Evolutionary conservation across 23 tunicate species (phyloP).

Genomic region (Styela plicata): DNA sequence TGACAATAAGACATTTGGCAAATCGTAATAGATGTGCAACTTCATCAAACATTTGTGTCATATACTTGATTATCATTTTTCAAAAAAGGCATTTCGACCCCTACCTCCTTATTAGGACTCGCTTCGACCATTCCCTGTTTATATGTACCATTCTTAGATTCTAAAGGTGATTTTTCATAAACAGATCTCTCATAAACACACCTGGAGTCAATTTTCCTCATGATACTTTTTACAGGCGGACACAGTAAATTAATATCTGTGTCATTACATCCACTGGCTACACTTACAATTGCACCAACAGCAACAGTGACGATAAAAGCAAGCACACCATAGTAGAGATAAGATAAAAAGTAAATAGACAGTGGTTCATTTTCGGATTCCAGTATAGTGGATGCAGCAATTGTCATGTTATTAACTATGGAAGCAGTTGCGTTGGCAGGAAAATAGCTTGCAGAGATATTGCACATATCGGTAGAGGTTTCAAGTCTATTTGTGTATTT

Average conservation of each 20-base stretch:
- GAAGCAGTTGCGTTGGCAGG: background rate
- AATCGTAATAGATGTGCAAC: too few species aligned
- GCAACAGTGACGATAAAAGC: slow-evolving; percentile 17
- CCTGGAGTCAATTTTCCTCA: background rate
- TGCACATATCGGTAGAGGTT: slow-evolving; percentile 25
- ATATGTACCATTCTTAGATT: background rate
- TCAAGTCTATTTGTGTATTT: slow-evolving; percentile 14
- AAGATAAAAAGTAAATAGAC: slow-evolving; percentile 16
- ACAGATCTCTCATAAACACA: background rate
- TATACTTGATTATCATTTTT: too few species aligned
- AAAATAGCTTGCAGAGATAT: background rate
- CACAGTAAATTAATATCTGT: background rate
- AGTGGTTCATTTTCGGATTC: background rate
- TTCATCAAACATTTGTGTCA: background rate
- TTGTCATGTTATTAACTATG: background rate
- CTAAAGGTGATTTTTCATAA: background rate
- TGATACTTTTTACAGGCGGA: background rate
- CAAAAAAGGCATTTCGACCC: background rate
- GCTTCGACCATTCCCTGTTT: background rate
- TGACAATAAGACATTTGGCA: too few species aligned
- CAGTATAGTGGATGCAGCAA: background rate
- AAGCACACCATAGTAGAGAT: slow-evolving; percentile 28
- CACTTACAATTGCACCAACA: slow-evolving; percentile 9
- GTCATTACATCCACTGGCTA: slow-evolving; percentile 10
- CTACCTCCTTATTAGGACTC: background rate